Percentiles rank a stretch among this genome's conserved stretches.
These are phyloP conservation scores for Achatina immaculata DNA, from an alignment of 1,140 invertebrate species.

Conservation along the genomic window DNA sequence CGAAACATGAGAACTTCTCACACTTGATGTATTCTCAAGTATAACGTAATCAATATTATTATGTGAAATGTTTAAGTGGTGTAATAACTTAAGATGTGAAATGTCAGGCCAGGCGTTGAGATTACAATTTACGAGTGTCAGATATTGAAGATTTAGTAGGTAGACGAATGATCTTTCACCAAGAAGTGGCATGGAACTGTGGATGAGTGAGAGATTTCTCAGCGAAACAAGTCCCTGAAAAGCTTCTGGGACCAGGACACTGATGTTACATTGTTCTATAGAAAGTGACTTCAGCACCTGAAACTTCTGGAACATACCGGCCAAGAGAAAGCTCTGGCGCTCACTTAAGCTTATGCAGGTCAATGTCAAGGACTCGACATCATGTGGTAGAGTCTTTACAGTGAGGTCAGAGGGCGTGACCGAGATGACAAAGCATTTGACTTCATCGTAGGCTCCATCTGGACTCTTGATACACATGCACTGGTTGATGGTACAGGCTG, in stretches of 20 bases:
- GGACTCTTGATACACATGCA: not conserved
- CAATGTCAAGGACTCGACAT: not conserved
- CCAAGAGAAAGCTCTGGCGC: not conserved
- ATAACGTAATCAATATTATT: not conserved
- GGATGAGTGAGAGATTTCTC: not conserved
- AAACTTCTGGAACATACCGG: conserved; percentile 5
- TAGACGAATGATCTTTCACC: not conserved
- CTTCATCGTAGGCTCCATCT: not conserved
- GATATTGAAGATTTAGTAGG: not conserved
- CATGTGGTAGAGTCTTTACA: not conserved
- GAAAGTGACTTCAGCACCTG: not conserved
- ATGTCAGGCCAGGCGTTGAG: not conserved
- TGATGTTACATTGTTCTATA: conserved; percentile 7
- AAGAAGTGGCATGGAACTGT: not conserved
- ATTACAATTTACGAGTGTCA: conserved; percentile 1
- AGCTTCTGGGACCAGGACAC: not conserved
- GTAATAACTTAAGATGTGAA: not conserved
- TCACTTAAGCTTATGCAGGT: not conserved
- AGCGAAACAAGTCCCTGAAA: not conserved
- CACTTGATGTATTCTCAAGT: no score
- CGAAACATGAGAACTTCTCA: no score
- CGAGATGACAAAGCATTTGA: not conserved
- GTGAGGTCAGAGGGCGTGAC: not conserved
- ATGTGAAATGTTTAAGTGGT: conserved; percentile 2
- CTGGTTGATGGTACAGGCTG: not conserved